phyloP scores from a whole-genome alignment of 2,888 invertebrate genomes.

The Cerastis rubricosa region DNA sequence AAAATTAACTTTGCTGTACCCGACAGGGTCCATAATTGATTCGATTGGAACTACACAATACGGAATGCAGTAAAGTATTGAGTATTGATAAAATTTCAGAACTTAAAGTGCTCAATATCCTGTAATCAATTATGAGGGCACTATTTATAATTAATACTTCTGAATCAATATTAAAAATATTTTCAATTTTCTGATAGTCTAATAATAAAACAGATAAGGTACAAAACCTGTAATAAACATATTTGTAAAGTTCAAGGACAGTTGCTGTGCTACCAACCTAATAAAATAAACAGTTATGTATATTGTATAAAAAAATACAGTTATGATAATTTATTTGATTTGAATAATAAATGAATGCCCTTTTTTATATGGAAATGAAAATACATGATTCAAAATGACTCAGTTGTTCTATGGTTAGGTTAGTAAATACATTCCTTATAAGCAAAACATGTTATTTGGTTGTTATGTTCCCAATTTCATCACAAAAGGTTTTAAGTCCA shows the following conservation, averaged over 20 bases:
- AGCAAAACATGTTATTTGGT: background rate
- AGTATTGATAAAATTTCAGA: too few relatives aligned
- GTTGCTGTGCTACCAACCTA: conserved; percentile 14
- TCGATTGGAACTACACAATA: too few relatives aligned
- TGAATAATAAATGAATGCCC: background rate
- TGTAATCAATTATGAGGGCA: background rate
- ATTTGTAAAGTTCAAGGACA: conserved; percentile 23
- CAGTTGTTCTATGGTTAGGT: background rate
- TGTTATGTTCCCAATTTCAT: background rate
- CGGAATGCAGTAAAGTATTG: too few relatives aligned
- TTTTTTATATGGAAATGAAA: conserved; percentile 8
- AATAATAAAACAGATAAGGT: background rate
- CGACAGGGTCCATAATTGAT: too few relatives aligned
- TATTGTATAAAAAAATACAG: background rate
- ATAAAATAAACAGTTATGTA: conserved; percentile 11
- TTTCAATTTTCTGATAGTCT: background rate
- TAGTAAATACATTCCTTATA: background rate
- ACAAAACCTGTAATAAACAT: background rate
- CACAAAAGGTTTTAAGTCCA: too few relatives aligned
- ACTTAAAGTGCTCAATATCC: background rate
- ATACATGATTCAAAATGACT: background rate
- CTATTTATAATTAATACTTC: background rate
- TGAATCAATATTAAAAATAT: background rate
- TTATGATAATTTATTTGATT: conserved; percentile 23
- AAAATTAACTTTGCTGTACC: too few relatives aligned